phyloP scores from a whole-genome alignment of 2,113 vertebrate species.

The Lanius collurio region DNA sequence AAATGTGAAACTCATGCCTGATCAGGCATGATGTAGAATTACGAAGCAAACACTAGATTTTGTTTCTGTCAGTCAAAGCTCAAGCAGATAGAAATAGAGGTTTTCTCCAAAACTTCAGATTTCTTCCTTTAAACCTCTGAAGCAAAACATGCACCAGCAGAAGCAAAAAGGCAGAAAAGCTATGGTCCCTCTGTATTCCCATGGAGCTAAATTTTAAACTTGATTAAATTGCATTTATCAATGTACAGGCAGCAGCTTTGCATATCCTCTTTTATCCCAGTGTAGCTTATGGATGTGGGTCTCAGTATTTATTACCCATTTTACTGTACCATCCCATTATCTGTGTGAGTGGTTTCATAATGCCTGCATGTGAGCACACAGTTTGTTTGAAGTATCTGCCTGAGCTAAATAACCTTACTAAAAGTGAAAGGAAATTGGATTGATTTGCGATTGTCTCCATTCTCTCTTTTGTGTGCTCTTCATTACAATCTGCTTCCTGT shows the following conservation, averaged over 20 bases:
- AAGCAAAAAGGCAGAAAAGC: background rate
- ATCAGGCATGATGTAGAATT: background rate
- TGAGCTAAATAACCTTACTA: background rate
- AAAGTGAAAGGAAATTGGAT: background rate
- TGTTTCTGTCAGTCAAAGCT: background rate
- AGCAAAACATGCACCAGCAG: background rate
- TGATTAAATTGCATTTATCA: background rate
- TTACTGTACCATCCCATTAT: background rate
- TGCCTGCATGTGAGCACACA: background rate
- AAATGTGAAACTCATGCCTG: background rate
- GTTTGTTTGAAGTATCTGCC: background rate
- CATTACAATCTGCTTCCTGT: background rate
- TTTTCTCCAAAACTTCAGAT: background rate
- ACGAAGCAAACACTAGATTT: background rate
- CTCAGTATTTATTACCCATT: background rate
- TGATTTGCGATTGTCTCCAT: background rate
- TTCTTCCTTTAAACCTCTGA: background rate
- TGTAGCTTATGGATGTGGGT: background rate
- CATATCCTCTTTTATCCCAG: background rate
- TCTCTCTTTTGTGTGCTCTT: background rate
- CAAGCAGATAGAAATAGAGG: background rate
- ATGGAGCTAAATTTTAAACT: background rate
- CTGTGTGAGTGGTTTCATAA: background rate
- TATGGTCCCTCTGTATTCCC: background rate
- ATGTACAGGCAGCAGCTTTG: background rate